A percentile compares a stretch with the other conserved stretches of the same genome.
Conservation (phyloP, 1,140 invertebrate genomes). For the Anthonomus grandis region DNA sequence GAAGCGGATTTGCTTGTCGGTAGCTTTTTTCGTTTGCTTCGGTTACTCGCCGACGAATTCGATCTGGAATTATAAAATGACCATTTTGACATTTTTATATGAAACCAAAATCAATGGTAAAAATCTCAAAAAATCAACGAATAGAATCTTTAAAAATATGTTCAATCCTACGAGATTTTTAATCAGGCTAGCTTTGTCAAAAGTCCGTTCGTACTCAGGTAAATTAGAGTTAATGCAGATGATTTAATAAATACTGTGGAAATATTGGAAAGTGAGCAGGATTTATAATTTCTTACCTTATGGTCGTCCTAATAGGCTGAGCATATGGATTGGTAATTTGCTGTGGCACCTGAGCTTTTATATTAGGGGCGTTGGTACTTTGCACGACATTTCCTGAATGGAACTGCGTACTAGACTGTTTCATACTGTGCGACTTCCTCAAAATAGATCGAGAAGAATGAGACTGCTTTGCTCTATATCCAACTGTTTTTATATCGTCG, state of each 20-base stretch:
- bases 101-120: too few species aligned
- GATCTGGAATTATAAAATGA: slow-evolving; percentile 20
- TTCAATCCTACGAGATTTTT: too few species aligned
- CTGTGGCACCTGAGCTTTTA: slow-evolving; percentile 3
- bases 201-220: too few species aligned
- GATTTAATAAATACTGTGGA: slow-evolving; percentile 51
- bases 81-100: too few species aligned
- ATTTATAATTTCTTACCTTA: slow-evolving; percentile 48
- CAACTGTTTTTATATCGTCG: slow-evolving; percentile 76
- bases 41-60: slow-evolving; percentile 26
- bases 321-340: slow-evolving; percentile 66
- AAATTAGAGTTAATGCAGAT: too few species aligned
- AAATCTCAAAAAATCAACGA: too few species aligned
- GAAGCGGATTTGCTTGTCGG: slow-evolving; percentile 47
- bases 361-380: slow-evolving; percentile 33
- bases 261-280: background rate
- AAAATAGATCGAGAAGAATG: slow-evolving; percentile 55
- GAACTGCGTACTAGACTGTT: slow-evolving; percentile 50
- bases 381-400: slow-evolving; percentile 36
- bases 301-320: slow-evolving; percentile 58
- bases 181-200: too few species aligned
- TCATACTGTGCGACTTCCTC: slow-evolving; percentile 63
- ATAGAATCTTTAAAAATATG: too few species aligned
- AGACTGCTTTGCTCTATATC: slow-evolving; percentile 65
- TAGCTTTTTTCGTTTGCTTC: slow-evolving; percentile 47